These are phyloP conservation scores for Enteromius afrohamiltoni DNA, from an alignment of 2,797 vertebrate genomes.

Conservation along the genomic window DNA sequence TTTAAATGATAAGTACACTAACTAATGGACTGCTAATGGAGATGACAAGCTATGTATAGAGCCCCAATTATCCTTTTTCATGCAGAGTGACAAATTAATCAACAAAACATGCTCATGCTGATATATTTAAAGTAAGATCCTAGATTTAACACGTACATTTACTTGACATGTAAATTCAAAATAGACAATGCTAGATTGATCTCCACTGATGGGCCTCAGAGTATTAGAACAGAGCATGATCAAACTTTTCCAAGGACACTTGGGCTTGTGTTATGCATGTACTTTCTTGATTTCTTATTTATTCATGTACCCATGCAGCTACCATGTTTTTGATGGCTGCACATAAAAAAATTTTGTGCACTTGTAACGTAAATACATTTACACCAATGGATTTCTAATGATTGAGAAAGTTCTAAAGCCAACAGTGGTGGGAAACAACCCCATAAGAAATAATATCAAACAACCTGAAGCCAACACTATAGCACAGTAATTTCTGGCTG, in stretches of 20 bases:
- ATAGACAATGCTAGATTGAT: conserved; percentile 18
- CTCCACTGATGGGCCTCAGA: not conserved
- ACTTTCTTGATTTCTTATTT: not conserved
- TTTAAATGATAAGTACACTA: conserved; percentile 5
- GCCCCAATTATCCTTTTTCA: conserved; percentile 37
- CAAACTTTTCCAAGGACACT: not conserved
- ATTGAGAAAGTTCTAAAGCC: conserved; percentile 15
- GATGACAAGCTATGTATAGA: conserved; percentile 35
- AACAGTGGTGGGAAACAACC: not conserved
- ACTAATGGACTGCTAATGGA: conserved; percentile 45
- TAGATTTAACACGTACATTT: not conserved
- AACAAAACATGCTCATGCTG: conserved; percentile 45
- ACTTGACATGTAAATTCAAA: conserved; percentile 12
- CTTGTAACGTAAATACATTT: not conserved
- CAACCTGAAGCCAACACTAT: conserved; percentile 15
- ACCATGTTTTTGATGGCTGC: not conserved
- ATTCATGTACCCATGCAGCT: not conserved
- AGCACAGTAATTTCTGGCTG: not conserved
- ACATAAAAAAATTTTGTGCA: not conserved
- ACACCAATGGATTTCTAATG: not conserved
- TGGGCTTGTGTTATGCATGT: not conserved
- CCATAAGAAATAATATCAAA: conserved; percentile 30
- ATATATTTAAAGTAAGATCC: conserved; percentile 26
- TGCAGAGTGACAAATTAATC: conserved; percentile 50
- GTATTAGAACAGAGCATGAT: not conserved